Percentiles rank a stretch among this genome's conserved stretches.
These are phyloP conservation scores for Mungos mungo DNA, from an alignment of 2,113 vertebrate species.

Conservation along the genomic window DNA sequence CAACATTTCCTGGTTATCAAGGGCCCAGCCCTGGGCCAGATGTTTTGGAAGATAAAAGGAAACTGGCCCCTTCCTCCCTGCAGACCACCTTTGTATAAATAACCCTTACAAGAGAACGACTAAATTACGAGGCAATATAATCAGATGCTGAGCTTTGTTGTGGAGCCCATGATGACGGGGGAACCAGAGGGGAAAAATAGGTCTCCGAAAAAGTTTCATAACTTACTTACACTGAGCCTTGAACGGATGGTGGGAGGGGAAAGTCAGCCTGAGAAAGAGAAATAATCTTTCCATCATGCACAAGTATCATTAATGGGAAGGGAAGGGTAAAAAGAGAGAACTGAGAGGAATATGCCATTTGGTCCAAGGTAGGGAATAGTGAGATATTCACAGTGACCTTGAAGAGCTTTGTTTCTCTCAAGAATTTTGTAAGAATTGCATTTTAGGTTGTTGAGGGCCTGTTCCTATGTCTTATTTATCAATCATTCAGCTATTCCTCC, in stretches of 20 bases:
- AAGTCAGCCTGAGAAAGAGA: neutral
- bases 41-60: neutral
- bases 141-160: neutral
- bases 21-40: neutral
- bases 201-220: neutral
- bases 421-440: neutral
- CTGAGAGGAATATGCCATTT: neutral
- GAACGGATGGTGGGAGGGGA: neutral
- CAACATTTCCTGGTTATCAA: neutral
- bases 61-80: neutral
- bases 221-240: neutral
- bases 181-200: neutral
- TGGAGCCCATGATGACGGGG: neutral
- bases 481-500: neutral
- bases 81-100: neutral
- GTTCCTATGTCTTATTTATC: neutral
- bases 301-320: neutral
- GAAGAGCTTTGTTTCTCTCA: neutral
- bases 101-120: neutral
- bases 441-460: neutral
- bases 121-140: neutral
- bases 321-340: neutral
- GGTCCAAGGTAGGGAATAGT: neutral
- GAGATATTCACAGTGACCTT: neutral
- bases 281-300: neutral